These are phyloP conservation scores for Trypoxylon attenuatum DNA, from an alignment of 2,888 invertebrate species.

Conservation along the genomic window DNA sequence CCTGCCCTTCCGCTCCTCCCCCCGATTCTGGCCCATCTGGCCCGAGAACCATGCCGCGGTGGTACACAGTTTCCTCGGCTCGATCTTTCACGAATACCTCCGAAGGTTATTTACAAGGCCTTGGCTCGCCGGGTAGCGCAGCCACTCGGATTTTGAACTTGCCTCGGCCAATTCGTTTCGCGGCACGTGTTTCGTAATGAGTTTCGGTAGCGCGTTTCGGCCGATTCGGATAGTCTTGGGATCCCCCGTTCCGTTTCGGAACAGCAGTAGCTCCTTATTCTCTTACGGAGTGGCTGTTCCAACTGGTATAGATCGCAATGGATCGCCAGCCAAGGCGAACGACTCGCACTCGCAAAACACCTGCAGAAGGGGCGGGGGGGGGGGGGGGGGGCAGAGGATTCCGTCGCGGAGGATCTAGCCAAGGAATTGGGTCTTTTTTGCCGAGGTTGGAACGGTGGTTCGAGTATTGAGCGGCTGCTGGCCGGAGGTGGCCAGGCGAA, in stretches of 20 bases:
- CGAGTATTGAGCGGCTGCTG: not conserved
- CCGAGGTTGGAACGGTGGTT: not conserved
- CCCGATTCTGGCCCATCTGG: conserved; percentile 14
- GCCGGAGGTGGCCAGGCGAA: not conserved
- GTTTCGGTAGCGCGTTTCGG: conserved; percentile 16
- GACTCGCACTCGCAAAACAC: not conserved
- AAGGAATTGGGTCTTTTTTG: not conserved
- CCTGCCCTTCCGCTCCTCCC: conserved; percentile 10
- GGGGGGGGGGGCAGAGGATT: not conserved
- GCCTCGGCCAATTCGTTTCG: conserved; percentile 18
- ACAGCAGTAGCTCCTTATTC: too few species aligned
- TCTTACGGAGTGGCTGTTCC: not conserved
- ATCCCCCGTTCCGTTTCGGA: too few species aligned
- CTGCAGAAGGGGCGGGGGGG: not conserved
- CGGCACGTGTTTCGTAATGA: conserved; percentile 37
- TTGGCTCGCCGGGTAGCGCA: conserved; percentile 6
- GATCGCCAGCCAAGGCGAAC: not conserved
- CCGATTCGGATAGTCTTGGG: not conserved
- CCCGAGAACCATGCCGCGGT: not conserved
- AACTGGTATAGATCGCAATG: too few species aligned
- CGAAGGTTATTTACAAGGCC: conserved; percentile 22
- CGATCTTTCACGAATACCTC: conserved; percentile 3
- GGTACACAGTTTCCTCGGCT: not conserved
- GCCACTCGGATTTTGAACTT: conserved; percentile 34
- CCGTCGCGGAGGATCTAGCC: not conserved